Percentiles rank a stretch among this genome's conserved stretches.
Evolutionary conservation across 92 coral and sea anemone species (phyloP).

Genomic region (Bergia puertoricense): DNA sequence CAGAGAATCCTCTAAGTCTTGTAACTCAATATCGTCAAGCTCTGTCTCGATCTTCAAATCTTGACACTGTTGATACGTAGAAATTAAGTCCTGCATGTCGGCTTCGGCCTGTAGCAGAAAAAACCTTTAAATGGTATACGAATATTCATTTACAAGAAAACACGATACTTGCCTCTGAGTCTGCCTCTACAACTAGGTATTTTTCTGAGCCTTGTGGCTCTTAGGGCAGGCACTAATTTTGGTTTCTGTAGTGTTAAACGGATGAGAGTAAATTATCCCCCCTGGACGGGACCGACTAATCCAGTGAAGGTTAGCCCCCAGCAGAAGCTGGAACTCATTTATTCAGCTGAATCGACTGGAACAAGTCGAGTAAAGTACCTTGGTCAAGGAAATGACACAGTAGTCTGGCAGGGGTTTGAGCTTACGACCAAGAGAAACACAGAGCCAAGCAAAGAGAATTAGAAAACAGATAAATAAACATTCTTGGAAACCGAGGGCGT

Average conservation of each 20-base stretch:
- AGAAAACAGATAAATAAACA: no score
- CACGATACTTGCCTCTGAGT: neutral
- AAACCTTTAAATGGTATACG: neutral
- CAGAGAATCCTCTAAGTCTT: slow-evolving; percentile 82
- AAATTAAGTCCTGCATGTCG: slow-evolving; percentile 72
- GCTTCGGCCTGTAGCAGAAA: slow-evolving; percentile 75
- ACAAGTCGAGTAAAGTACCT: no score
- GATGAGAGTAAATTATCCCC: neutral
- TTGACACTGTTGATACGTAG: slow-evolving; percentile 93
- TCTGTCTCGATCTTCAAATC: slow-evolving; percentile 65
- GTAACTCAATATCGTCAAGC: slow-evolving; percentile 68
- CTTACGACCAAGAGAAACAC: no score
- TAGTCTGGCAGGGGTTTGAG: no score
- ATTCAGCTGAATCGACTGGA: no score
- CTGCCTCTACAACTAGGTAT: neutral
- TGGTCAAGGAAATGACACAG: no score
- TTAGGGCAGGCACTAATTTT: neutral
- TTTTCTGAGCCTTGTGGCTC: neutral
- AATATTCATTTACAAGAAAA: neutral
- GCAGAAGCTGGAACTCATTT: no score
- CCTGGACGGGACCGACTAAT: neutral
- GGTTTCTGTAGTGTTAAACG: neutral
- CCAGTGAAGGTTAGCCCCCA: no score
- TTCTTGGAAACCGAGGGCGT: no score
- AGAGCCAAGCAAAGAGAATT: no score